Evolutionary conservation across 2,888 invertebrate species (phyloP).

Genomic region (Mythimna loreyi): DNA sequence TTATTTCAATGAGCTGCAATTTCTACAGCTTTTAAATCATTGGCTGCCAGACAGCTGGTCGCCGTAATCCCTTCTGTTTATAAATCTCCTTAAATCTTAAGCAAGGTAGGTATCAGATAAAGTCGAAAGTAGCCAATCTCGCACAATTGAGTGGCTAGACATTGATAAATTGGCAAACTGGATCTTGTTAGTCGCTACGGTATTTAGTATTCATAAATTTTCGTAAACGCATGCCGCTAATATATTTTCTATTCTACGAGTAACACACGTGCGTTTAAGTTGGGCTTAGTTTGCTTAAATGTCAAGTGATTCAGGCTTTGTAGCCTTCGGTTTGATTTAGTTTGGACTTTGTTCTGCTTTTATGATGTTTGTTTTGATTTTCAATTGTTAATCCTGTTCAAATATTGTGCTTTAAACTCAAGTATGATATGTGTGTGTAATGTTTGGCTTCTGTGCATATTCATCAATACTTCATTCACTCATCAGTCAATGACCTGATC

Average conservation of each 20-base stretch:
- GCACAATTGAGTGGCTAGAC: slow-evolving; percentile 66
- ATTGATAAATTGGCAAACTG: slow-evolving; percentile 68
- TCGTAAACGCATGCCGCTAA: slow-evolving; percentile 60
- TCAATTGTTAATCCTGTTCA: slow-evolving; percentile 8
- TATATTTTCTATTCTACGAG: slow-evolving; percentile 58
- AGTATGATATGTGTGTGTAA: neutral
- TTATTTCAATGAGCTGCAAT: slow-evolving; percentile 55
- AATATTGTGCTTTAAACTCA: neutral
- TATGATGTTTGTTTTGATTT: slow-evolving; percentile 40
- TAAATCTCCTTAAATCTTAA: slow-evolving; percentile 64
- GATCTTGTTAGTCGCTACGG: slow-evolving; percentile 63
- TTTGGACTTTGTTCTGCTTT: slow-evolving; percentile 31
- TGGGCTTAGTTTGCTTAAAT: slow-evolving; percentile 56
- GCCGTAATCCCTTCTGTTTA: slow-evolving; percentile 65
- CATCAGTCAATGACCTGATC: slow-evolving; percentile 4
- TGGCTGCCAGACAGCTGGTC: slow-evolving; percentile 62
- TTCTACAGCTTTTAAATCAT: slow-evolving; percentile 64
- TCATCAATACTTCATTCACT: neutral
- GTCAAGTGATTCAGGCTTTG: slow-evolving; percentile 53
- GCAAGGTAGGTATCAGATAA: slow-evolving; percentile 66
- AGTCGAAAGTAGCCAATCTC: slow-evolving; percentile 66
- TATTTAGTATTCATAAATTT: slow-evolving; percentile 71
- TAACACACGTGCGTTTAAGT: slow-evolving; percentile 58
- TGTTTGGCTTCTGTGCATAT: neutral
- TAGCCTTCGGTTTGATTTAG: slow-evolving; percentile 39